phyloP scores from a whole-genome alignment of 2,797 vertebrate species.

The Phrynocephalus forsythii region DNA sequence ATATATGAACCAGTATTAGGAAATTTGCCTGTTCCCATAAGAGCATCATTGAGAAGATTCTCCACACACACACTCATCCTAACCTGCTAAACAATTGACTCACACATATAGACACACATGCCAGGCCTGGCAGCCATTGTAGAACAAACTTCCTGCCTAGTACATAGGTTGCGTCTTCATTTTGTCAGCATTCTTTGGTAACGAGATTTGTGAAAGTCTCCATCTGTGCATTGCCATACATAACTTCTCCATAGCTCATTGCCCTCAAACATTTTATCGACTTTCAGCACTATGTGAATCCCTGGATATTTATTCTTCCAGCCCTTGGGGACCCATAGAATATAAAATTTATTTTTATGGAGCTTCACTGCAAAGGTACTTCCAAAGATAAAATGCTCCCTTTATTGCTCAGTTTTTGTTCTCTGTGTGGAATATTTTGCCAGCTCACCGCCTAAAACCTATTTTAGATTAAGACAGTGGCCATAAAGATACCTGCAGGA shows the following conservation, averaged over 20 bases:
- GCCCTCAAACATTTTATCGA: conserved; percentile 71
- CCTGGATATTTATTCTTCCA: conserved; percentile 70
- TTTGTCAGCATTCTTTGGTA: conserved; percentile 54
- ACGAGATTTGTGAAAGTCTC: conserved; percentile 66
- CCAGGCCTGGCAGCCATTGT: conserved; percentile 46
- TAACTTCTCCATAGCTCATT: conserved; percentile 72
- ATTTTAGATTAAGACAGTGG: conserved; percentile 29
- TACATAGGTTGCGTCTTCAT: conserved; percentile 64
- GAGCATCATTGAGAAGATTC: conserved; percentile 42
- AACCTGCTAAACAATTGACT: conserved; percentile 31
- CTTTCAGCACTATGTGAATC: conserved; percentile 69
- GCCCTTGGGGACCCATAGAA: conserved; percentile 58
- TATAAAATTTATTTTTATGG: conserved; percentile 66
- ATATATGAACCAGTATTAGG: not conserved
- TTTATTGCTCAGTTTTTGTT: conserved; percentile 52
- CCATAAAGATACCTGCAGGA: conserved; percentile 25
- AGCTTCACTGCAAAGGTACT: conserved; percentile 65
- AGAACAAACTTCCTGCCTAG: conserved; percentile 62
- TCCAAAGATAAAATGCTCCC: conserved; percentile 50
- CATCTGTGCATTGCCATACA: conserved; percentile 56
- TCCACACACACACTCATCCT: not conserved
- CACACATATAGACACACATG: not conserved
- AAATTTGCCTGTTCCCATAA: conserved; percentile 8
- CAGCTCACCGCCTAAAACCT: not conserved
- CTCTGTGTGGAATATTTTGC: conserved; percentile 44